A percentile compares a stretch with the other conserved stretches of the same genome.
Evolutionary conservation across 1,140 invertebrate genomes (phyloP).

Genomic region (Drosophila obscura): DNA sequence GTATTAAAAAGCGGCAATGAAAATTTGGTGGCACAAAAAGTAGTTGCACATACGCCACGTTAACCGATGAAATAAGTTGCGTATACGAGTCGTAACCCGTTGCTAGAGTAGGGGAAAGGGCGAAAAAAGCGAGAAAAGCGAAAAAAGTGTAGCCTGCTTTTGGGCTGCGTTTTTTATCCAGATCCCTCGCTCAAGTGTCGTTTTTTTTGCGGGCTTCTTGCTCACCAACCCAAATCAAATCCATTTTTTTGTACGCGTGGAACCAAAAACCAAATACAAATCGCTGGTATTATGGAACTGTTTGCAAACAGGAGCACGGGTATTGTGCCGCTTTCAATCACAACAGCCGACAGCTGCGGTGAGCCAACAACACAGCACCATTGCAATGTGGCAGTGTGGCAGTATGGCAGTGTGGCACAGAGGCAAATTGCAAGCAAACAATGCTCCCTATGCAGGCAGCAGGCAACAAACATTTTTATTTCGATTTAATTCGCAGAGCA

Average conservation of each 20-base stretch:
- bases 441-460: constrained; percentile 36
- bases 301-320: constrained; percentile 19
- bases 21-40: not conserved
- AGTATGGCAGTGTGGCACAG: no score
- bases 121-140: no score
- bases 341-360: constrained; percentile 67
- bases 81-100: constrained; percentile 11
- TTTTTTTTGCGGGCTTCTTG: not conserved
- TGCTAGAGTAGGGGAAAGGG: not conserved
- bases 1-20: no score
- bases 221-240: constrained; percentile 7
- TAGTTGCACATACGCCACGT: no score
- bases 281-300: constrained; percentile 40
- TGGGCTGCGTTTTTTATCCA: constrained; percentile 20
- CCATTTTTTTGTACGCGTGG: not conserved
- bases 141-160: constrained; percentile 38
- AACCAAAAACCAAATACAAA: constrained; percentile 45
- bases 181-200: not conserved
- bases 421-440: constrained; percentile 34
- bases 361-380: constrained; percentile 18
- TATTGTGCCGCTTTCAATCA: constrained; percentile 53
- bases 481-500: constrained; percentile 42
- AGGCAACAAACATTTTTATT: constrained; percentile 38
- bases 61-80: not conserved
- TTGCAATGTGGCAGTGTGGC: not conserved